Base-by-base conservation (phyloP, 2,797 vertebrate genomes). In the Typhlichthys eigenmanni region DNA sequence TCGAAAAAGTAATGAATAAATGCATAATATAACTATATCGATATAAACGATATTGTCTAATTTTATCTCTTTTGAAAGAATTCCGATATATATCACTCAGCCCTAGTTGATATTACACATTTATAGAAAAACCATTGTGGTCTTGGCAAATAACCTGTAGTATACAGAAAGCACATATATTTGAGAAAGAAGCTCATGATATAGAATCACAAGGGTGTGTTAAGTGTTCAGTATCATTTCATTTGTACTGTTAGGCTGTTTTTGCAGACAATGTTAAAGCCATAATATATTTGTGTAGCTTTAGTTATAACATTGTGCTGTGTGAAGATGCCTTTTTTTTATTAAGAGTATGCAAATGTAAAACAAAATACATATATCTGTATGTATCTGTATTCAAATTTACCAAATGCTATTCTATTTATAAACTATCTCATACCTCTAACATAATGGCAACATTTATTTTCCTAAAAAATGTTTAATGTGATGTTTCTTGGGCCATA, bases 361-460 rank as follows among this genome's bases (percentile, higher is more conserved):
- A 85, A 83, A 88, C 85, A 74, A 86, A 74, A 80, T 87, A 72
- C 86, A 80, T 80, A 80, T 87, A 81, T 85, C 83, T 79, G 75
- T 85, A 84, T 85, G 80, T 83, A 83, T 87, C 84, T 89, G 70
- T 85, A 88, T 80, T 78, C 74, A 76, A 86, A 77, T 85, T 86
- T 85, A 75, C 74, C 78, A 85, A 85, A 88, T 86, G 76, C 68
- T 87, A 88, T 83, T 88, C 80, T 89, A 91, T 91, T 90, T 90
- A 90, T 90, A 72, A 84, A 88, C 51, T 84, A 74, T 89, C 80
- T 85, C 82, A 78, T 85, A 89, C 86, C 87, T 89, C 84, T 82
- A 78, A 84, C 67, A 77, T 87, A 88, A 85, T 75, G 77, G 66
- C 79, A 81, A 69, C 83, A 79, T 88, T 86, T 91, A 88, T 90